These are phyloP conservation scores for Syritta pipiens DNA, from an alignment of 2,888 invertebrate genomes.

Conservation along the genomic window DNA sequence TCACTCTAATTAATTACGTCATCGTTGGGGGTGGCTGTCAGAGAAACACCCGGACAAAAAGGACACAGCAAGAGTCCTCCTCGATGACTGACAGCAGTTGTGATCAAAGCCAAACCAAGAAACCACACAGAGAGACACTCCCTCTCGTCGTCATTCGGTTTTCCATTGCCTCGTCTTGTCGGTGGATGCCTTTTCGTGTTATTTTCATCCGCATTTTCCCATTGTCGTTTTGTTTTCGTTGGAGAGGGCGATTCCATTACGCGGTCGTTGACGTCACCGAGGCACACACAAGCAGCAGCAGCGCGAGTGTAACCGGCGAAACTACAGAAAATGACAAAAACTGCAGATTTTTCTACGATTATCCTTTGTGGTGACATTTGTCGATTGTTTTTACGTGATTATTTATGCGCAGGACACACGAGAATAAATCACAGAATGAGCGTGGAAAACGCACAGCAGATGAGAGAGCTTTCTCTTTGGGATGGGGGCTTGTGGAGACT, in stretches of 20 bases:
- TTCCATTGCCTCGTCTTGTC: conserved; percentile 22
- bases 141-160: conserved; percentile 39
- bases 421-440: conserved; percentile 4
- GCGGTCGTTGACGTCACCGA: conserved; percentile 67
- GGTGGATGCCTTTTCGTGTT: conserved; percentile 41
- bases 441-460: neutral
- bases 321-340: conserved; percentile 54
- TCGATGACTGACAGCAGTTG: conserved; percentile 49
- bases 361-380: conserved; percentile 57
- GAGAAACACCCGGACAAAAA: neutral
- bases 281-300: conserved; percentile 7
- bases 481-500: conserved; percentile 21
- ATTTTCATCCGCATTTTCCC: conserved; percentile 62
- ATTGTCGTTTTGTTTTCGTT: conserved; percentile 10
- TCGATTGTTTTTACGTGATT: neutral
- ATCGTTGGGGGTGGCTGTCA: conserved; percentile 30
- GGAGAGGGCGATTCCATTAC: conserved; percentile 46
- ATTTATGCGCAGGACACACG: conserved; percentile 44
- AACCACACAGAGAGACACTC: conserved; percentile 54
- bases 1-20: conserved; percentile 54
- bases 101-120: conserved; percentile 4
- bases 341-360: conserved; percentile 50
- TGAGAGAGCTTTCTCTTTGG: conserved; percentile 2
- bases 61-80: conserved; percentile 1
- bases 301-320: conserved; percentile 62